Base-by-base conservation (phyloP, 1,140 invertebrate species). In the Brachionus koreanus region DNA sequence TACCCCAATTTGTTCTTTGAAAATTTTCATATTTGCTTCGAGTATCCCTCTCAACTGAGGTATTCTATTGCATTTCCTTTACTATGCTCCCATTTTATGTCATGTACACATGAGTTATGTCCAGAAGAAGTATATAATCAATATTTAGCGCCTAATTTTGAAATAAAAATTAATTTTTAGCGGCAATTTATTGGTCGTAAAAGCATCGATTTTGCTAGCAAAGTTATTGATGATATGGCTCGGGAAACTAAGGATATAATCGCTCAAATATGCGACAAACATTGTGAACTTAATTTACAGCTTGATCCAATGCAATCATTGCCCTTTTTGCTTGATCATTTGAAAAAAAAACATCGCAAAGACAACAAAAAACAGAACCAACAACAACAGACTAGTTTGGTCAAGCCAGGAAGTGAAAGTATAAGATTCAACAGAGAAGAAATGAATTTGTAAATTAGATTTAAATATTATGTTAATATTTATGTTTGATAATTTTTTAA, bases 21-120 rank as follows among this genome's bases (percentile, higher is more conserved):
- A 86, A 95, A 98, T 87, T 98, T 98, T 86, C 95, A 98, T 85
- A 96, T 98, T 94, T 98, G 96, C 88, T 90, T 98, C 84, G 96
- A 98, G 88, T 98, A 98, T 88, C 96, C 96, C 29, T 95, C 96
- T 23, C 96, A 98, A 89, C 98, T 98, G 89, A 91, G 96, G 46
- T 99, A 94, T 86, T 97, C 98, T 83, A 94, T 98, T 83, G 94
- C 96, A 37, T 99, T 99, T 88, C 97, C 97, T 12, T 90, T 98
- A 77, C 96, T 99, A 84, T 98, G 97, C 88, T 93, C 94, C 83
- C 97, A 99, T 87, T 99, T 99, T 86, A 95, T 97, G 89, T 94
- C 95, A 86, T 96, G 96, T 85, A 97, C 96, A 0, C 97, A 99
- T 89, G 95, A 98, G 86, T 90, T 99, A 69, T 99, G 97, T 86